These are phyloP conservation scores for Volucella bombylans DNA, from an alignment of 2,888 invertebrate species.

Conservation along the genomic window DNA sequence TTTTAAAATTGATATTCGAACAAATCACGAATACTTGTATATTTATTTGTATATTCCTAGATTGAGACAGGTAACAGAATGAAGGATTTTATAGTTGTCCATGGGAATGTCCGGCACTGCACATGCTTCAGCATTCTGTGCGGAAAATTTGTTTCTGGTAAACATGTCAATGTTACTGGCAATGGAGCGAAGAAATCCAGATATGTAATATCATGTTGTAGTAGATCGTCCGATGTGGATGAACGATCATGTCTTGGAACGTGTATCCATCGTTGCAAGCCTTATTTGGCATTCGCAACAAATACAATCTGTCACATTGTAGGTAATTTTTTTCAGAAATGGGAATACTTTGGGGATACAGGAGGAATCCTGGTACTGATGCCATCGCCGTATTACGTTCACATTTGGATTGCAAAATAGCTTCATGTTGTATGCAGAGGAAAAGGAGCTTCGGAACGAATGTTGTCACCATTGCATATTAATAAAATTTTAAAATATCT, in stretches of 20 bases:
- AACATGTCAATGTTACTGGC: neutral
- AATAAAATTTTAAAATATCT: too few species aligned
- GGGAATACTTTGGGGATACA: slow-evolving; percentile 38
- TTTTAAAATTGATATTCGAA: slow-evolving; percentile 41
- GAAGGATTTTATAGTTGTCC: slow-evolving; percentile 30
- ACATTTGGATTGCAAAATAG: slow-evolving; percentile 3
- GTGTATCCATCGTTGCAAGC: slow-evolving; percentile 24
- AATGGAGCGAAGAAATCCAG: neutral
- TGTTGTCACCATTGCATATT: too few species aligned
- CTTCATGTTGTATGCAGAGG: neutral
- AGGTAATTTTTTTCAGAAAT: slow-evolving; percentile 48
- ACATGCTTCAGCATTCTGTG: slow-evolving; percentile 5
- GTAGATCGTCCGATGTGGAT: slow-evolving; percentile 37
- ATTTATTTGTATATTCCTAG: neutral
- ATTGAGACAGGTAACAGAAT: slow-evolving; percentile 42
- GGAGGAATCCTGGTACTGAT: neutral
- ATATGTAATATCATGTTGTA: slow-evolving; percentile 13
- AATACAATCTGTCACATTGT: slow-evolving; percentile 60
- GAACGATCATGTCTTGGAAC: slow-evolving; percentile 4
- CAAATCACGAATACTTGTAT: slow-evolving; percentile 17
- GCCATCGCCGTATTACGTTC: neutral
- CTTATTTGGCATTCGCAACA: slow-evolving; percentile 48
- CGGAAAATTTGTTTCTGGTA: slow-evolving; percentile 19
- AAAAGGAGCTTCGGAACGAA: too few species aligned
- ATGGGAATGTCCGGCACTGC: slow-evolving; percentile 24